Base-by-base conservation (phyloP, 2,888 invertebrate species). In the Perdita meconis region DNA sequence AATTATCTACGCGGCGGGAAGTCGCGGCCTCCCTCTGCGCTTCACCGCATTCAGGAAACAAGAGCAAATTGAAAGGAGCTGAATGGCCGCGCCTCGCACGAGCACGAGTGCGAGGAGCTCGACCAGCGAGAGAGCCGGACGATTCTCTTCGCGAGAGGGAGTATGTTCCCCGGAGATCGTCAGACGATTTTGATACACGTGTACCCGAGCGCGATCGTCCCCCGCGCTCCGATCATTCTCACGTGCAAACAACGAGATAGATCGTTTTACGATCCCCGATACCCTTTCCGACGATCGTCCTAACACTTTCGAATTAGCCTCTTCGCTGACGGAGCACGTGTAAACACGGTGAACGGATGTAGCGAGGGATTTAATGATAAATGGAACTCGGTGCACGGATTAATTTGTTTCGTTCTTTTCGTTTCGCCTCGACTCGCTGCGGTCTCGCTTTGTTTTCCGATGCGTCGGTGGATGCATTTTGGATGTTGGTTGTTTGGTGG, bases 1-100 rank as follows among this genome's bases (percentile, higher is more conserved):
- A 92, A 92, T 92, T 92, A 92, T 92, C 91, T 88, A 90, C 92
- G 89, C 92, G 89, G 89, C 90, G 89, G 92, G 92, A 89, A 86
- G 89, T 86, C 90, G 88, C 86, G 90, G 89, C 89, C 89, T 87
- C 90, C 91, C 88, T 87, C 89, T 86, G 90, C 77, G 89, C 85
- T 81, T 81, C 84, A 77, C 78, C 78, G 78, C 83, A 82, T 87
- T 87, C 81, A 81, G 80, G 85, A 85, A 89, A 89, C 83, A 88
- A 89, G 87, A 87, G 87, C 89, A 90, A 84, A 80, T 71, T 76
- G 83, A 81, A 75, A 36, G 57, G 24, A 40, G 59, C 47, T 16
- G 66, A 68, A 74, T 59, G 71, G 56, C 47, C 34, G 10, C 19
- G n/a, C 24, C 13, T 19, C 38, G 59, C 42, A 38, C n/a, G n/a